Evolutionary conservation across 2,797 vertebrate species (phyloP), one percentile per base, ranked within the genome.

Genomic region (Sebastolobus altivelis): DNA sequence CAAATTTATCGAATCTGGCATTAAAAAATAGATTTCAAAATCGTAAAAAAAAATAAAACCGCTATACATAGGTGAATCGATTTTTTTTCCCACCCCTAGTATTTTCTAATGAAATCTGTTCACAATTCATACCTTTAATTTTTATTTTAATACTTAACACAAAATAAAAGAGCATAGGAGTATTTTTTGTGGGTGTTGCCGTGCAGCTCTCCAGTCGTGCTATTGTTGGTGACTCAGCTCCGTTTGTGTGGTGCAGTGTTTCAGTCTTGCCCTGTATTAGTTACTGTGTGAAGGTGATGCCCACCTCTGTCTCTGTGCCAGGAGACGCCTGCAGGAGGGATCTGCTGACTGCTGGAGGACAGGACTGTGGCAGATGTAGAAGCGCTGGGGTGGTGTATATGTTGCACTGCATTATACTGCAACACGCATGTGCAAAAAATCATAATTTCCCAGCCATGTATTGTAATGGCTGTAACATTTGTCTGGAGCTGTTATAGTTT

Each of bases 201-300:
- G 2, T 31, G 20, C 33, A 76, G 54, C 11, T 78, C 68, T 66
- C 6, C 3, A 27, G 55, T 56, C 27, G 9, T 79, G 74, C 63
- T 58, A 5, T 49, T 70, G 60, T 58, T 25, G 10, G 80, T 89
- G 89, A 87, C 81, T 91, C 87, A 80, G 87, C 79, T 83, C 68
- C 7, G 43, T 81, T 79, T 75, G 43, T 85, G 75, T 75, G 78
- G 77, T 89, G 87, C 83, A 81, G 80, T 72, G 68, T 91, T 91
- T 91, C 78, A 82, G 66, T 72, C 72, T 63, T 63, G 75, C 60
- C 65, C 84, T 77, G 80, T 86, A 82, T 90, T 87, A 63, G 73
- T 91, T 89, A 82, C 85, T 80, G 56, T 74, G 75, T 84, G 87
- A 93, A 93, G 89, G 82, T 88, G 89, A 92, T 87, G 87, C 49